Base-by-base conservation (phyloP, 1,140 invertebrate species). In the Parapsyche elsis region DNA sequence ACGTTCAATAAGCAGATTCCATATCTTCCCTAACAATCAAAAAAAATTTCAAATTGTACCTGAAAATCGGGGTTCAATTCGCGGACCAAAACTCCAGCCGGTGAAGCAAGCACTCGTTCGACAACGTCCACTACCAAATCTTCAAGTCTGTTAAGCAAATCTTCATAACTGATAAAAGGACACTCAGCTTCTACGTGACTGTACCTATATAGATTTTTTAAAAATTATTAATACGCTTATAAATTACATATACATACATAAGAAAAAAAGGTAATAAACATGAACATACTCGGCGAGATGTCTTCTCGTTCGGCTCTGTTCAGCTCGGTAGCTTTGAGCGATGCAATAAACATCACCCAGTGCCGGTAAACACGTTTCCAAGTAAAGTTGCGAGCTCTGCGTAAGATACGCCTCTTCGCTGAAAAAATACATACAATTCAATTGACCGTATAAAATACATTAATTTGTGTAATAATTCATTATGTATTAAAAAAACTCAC, bases 341-440 rank as follows among this genome's bases (percentile, higher is more conserved):
- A 99, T 96, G 87, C 97, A 99, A 87, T 96, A 99, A 44, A 98
- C 97, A 91, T 99, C 98, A 5, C 96, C 98, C 87, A 99, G 90
- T 5, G 97, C 92, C 26, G 98, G 95, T 81, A 99, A 86, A 85
- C 95, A 97, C 0, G 98, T 99, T 90, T 99, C 98, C 84, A 99
- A 90, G 88, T 99, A 99, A n/a, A 99, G 90, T 87, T 99, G 98
- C 9, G 98, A 99, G 85, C 97, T 98, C 89, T 99, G 98, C 0
- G 98, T 99, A 23, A 99, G 89, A 88, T 95, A 99, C 0, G 98
- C 98, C 87, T 96, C 91, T 86, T 95, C 94, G 0, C 94, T 95
- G 86, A 83, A 80, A n/a, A n/a, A n/a, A n/a, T n/a, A n/a, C n/a
- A n/a, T n/a, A n/a, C n/a, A n/a, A n/a, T n/a, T n/a, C n/a, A n/a